Base-by-base conservation (phyloP, 2,888 invertebrate genomes). In the Caenorhabditis doughertyi region DNA sequence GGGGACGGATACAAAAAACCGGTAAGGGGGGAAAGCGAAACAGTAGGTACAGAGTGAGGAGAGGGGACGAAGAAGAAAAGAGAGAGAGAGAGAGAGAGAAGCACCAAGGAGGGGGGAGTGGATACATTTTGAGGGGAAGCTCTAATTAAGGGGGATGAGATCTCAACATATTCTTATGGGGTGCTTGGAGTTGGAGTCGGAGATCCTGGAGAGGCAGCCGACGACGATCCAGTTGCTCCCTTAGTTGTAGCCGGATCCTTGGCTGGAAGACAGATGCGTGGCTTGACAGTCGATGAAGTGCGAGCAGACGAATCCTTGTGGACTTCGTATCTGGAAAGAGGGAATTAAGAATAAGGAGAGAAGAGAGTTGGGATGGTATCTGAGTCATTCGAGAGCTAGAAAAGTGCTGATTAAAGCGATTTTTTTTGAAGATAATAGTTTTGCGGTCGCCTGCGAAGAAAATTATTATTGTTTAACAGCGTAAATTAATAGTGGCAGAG, bases 301-400 rank as follows among this genome's bases (percentile, higher is more conserved):
- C 91, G 85, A 16, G 79, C 84, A 1, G 90, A 90, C 3, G 89
- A 87, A 67, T 91, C 91, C 84, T 90, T 89, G 81, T 91, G 91
- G 16, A 90, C 88, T 62, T 91, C 91, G 70, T 91, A 91, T 55
- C 91, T 88, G 60, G 83, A 72, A 29, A 13, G n/a, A n/a, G n/a
- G n/a, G n/a, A n/a, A n/a, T n/a, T n/a, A n/a, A n/a, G n/a, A n/a
- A n/a, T n/a, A n/a, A n/a, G n/a, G n/a, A n/a, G n/a, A n/a, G n/a
- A n/a, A n/a, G n/a, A n/a, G n/a, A n/a, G n/a, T n/a, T n/a, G n/a
- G n/a, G n/a, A n/a, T n/a, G n/a, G n/a, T n/a, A n/a, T n/a, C n/a
- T n/a, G n/a, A n/a, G n/a, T n/a, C n/a, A n/a, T n/a, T n/a, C n/a
- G n/a, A n/a, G n/a, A n/a, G n/a, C n/a, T n/a, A n/a, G n/a, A n/a